Percentiles rank a stretch among this genome's conserved stretches.
These are phyloP conservation scores for Eledone cirrhosa DNA, from an alignment of 2,888 invertebrate species.

Conservation along the genomic window DNA sequence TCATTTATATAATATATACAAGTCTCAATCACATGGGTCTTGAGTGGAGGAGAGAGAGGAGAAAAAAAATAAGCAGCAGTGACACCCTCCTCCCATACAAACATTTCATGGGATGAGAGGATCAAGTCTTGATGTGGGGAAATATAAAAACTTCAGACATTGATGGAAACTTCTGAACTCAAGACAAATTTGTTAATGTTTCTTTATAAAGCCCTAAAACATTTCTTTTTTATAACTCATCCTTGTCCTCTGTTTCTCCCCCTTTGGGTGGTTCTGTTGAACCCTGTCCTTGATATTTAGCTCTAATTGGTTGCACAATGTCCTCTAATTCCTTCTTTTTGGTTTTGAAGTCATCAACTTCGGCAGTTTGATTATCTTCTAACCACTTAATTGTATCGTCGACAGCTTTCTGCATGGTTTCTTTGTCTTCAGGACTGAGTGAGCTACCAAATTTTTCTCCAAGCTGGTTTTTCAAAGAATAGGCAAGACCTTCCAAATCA, in stretches of 20 bases:
- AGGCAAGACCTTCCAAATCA: constrained; percentile 92
- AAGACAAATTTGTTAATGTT: constrained; percentile 21
- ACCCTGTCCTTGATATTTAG: constrained; percentile 81
- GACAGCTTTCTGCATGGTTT: constrained; percentile 92
- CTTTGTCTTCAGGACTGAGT: constrained; percentile 85
- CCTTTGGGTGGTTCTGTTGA: constrained; percentile 72
- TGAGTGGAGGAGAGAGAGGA: neutral
- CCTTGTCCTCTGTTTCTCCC: constrained; percentile 72
- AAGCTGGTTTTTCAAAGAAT: constrained; percentile 96
- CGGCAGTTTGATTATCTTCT: constrained; percentile 92
- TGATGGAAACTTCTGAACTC: too few relatives aligned
- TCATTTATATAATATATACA: neutral
- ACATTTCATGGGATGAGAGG: too few relatives aligned
- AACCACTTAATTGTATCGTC: constrained; percentile 98
- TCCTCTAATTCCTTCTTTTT: constrained; percentile 94
- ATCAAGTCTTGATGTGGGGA: too few relatives aligned
- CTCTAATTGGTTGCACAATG: constrained; percentile 93
- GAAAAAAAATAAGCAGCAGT: neutral
- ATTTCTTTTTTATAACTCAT: constrained; percentile 68
- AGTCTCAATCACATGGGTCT: constrained; percentile 20
- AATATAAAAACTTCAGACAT: too few relatives aligned
- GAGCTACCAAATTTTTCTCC: constrained; percentile 94
- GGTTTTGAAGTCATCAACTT: constrained; percentile 89
- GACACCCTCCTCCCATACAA: too few relatives aligned
- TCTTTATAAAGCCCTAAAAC: constrained; percentile 24